Evolutionary conservation across 2,888 invertebrate genomes (phyloP).

Genomic region (Ditula angustiorana): DNA sequence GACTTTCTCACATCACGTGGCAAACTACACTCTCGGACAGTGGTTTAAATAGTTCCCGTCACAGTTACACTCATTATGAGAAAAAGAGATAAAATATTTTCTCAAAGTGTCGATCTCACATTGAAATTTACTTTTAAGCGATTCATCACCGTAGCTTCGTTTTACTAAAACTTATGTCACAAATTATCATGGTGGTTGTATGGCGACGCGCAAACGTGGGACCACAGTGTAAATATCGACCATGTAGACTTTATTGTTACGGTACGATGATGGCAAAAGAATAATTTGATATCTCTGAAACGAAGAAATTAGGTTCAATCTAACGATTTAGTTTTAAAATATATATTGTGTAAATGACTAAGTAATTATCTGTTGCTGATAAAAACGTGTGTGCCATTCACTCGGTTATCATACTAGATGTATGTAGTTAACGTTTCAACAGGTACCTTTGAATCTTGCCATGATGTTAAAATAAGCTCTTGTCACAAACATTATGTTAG

Average conservation of each 20-base stretch:
- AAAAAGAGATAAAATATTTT: slow-evolving; percentile 70
- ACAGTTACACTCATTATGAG: slow-evolving; percentile 64
- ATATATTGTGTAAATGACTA: slow-evolving; percentile 59
- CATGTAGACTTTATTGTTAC: slow-evolving; percentile 58
- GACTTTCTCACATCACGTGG: slow-evolving; percentile 46
- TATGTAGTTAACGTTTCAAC: slow-evolving; percentile 80
- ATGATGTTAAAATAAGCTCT: slow-evolving; percentile 84
- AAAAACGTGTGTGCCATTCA: slow-evolving; percentile 81
- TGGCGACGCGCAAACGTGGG: slow-evolving; percentile 55
- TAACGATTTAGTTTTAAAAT: slow-evolving; percentile 50
- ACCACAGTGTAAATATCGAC: slow-evolving; percentile 77
- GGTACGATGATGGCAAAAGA: slow-evolving; percentile 68
- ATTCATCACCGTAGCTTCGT: slow-evolving; percentile 71
- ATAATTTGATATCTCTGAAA: slow-evolving; percentile 57
- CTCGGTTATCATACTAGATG: slow-evolving; percentile 80
- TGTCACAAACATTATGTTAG: slow-evolving; percentile 73
- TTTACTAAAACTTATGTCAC: slow-evolving; percentile 71
- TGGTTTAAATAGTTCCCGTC: slow-evolving; percentile 66
- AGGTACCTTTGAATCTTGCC: slow-evolving; percentile 86
- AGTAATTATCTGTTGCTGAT: slow-evolving; percentile 65
- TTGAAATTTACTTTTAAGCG: slow-evolving; percentile 83
- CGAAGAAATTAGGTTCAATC: slow-evolving; percentile 53
- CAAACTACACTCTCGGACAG: slow-evolving; percentile 56
- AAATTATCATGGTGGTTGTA: slow-evolving; percentile 63
- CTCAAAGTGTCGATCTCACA: slow-evolving; percentile 84